These are phyloP conservation scores for Oncorhynchus gorbuscha DNA, from an alignment of 2,113 vertebrate genomes.

Conservation along the genomic window DNA sequence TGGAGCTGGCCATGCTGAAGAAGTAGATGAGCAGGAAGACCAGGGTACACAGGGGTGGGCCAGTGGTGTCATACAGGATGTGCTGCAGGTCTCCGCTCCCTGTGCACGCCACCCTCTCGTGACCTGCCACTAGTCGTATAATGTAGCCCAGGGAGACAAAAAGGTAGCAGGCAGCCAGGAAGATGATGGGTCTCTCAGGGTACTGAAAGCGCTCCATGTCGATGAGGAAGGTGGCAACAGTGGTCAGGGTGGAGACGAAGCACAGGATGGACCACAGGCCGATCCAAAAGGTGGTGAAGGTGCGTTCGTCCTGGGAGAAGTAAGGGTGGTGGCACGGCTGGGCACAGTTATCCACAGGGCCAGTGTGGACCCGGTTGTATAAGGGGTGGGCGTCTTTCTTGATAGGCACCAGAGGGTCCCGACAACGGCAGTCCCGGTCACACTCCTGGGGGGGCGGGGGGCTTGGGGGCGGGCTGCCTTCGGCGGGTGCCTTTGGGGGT, in stretches of 20 bases:
- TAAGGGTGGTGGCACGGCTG: slow-evolving; percentile 93
- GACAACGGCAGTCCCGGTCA: slow-evolving; percentile 82
- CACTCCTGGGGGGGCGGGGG: slow-evolving; percentile 63
- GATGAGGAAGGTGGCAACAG: slow-evolving; percentile 94
- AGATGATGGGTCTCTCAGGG: slow-evolving; percentile 96
- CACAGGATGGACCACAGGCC: slow-evolving; percentile 95
- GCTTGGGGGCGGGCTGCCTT: slow-evolving; percentile 49
- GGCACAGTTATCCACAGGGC: slow-evolving; percentile 86
- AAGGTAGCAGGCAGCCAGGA: slow-evolving; percentile 92
- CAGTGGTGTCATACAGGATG: slow-evolving; percentile 91
- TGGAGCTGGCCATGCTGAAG: slow-evolving; percentile 97
- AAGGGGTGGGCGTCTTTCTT: slow-evolving; percentile 82
- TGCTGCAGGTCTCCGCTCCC: slow-evolving; percentile 79
- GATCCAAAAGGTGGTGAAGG: slow-evolving; percentile 92
- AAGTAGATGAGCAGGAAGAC: slow-evolving; percentile 96
- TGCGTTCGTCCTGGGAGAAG: slow-evolving; percentile 87
- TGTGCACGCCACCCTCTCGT: slow-evolving; percentile 88
- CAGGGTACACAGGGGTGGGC: slow-evolving; percentile 91
- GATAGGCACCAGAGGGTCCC: slow-evolving; percentile 84
- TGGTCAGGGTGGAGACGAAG: slow-evolving; percentile 91
- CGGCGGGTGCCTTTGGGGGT: slow-evolving; percentile 67
- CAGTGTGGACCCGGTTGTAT: slow-evolving; percentile 83
- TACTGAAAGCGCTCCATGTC: slow-evolving; percentile 98
- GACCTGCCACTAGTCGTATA: slow-evolving; percentile 89
- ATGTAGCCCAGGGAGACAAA: slow-evolving; percentile 95